These are phyloP conservation scores for Cataglyphis albicans DNA, from an alignment of 2,888 invertebrate species.

Conservation along the genomic window DNA sequence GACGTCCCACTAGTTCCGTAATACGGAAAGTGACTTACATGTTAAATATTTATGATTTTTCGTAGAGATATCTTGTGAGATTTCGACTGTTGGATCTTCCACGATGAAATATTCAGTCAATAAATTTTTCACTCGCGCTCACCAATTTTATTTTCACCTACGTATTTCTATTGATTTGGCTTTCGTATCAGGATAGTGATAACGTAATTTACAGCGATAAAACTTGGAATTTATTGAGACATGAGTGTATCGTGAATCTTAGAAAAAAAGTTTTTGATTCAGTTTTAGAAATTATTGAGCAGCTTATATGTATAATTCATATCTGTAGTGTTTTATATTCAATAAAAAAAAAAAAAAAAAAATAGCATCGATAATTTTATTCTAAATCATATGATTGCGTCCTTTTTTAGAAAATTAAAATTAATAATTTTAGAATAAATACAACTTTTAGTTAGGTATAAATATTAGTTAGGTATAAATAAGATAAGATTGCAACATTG, in stretches of 20 bases:
- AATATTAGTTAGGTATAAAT: no score
- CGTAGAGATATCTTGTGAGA: not conserved
- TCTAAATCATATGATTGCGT: not conserved
- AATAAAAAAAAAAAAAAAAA: not conserved
- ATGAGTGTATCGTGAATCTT: not conserved
- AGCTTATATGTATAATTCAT: not conserved
- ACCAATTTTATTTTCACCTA: not conserved
- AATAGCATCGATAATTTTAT: not conserved
- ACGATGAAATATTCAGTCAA: slow-evolving; percentile 21
- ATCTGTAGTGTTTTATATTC: not conserved
- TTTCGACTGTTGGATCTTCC: slow-evolving; percentile 25
- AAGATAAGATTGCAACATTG: slow-evolving; percentile 40
- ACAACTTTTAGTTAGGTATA: not conserved
- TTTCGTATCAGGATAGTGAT: slow-evolving; percentile 10
- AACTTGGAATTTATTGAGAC: not conserved
- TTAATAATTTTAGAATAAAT: not conserved
- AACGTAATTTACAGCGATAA: slow-evolving; percentile 28
- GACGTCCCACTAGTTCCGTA: slow-evolving; percentile 19
- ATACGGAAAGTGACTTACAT: not conserved
- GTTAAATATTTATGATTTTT: slow-evolving; percentile 46
- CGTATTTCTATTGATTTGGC: slow-evolving; percentile 22
- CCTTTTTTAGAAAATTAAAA: not conserved
- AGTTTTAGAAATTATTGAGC: not conserved
- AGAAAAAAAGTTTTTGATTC: not conserved
- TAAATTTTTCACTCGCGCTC: slow-evolving; percentile 15